Base-by-base conservation (phyloP, 2,888 invertebrate genomes). In the Melieria picta region DNA sequence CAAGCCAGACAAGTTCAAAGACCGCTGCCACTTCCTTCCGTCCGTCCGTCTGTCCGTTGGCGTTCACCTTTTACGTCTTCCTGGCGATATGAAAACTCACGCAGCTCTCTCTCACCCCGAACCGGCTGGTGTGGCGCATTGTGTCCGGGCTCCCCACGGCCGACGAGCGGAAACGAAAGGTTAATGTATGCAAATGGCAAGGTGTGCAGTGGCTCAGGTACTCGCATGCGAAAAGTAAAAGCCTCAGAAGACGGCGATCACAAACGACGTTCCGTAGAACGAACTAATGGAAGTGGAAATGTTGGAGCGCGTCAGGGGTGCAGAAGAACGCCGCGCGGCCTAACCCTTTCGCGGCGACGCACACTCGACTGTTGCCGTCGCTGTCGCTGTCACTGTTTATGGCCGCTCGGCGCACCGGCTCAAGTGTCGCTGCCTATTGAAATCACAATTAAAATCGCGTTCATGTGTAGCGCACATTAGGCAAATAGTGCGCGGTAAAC, bases 121-220 rank as follows among this genome's bases (percentile, higher is more conserved):
- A 7, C 11, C 52, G 11, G 30, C 30, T 30, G 30, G 30, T 30
- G 30, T 30, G 61, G 4, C 47, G 63, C 13, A 57, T 57, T 30
- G 16, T 63, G 50, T 63, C 48, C 42, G 45, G 30, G 50, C 13
- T 30, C 30, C 16, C 30, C 30, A 50, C 50, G 13, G 16, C 45
- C 10, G 50, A 46, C 13, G 43, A 62, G 58, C 69, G 69, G 69
- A 64, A 64, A 70, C 57, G 46, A 55, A 70, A 70, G 64, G 64
- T 70, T 70, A 70, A 70, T 63, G 16, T 64, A 70, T 70, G 64
- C 52, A 70, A 70, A 70, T 70, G 48, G 69, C 52, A 70, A 70
- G 69, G 69, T 70, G 69, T 65, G 69, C 46, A 58, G 58, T 60
- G 46, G 10, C 11, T 30, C n/a, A 16, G 50, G n/a, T 45, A 50